These are phyloP conservation scores for Sycophila texana DNA, from an alignment of 2,888 invertebrate species.

Conservation along the genomic window DNA sequence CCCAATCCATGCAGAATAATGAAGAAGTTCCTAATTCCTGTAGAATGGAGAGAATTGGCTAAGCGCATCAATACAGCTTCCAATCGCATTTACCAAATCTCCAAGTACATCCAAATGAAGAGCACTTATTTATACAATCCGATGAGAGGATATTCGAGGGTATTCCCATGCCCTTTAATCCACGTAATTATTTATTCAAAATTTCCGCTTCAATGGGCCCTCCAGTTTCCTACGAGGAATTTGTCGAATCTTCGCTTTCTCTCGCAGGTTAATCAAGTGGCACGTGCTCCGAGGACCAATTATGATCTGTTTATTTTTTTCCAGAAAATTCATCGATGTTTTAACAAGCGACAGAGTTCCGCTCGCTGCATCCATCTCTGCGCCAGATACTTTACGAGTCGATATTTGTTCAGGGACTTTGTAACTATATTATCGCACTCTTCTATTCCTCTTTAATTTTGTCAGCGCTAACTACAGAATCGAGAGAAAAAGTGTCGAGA, in stretches of 20 bases:
- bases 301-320: constrained; percentile 35
- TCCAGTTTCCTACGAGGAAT: too few species aligned
- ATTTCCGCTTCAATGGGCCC: too few species aligned
- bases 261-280: too few species aligned
- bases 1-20: too few species aligned
- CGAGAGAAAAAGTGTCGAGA: background rate
- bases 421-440: constrained; percentile 2
- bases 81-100: constrained; percentile 52
- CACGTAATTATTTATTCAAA: too few species aligned
- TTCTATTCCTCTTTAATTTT: constrained; percentile 11
- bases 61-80: constrained; percentile 45
- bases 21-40: constrained; percentile 23
- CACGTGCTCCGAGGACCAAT: background rate
- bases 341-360: background rate
- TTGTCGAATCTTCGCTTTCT: too few species aligned
- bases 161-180: too few species aligned
- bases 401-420: constrained; percentile 31
- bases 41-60: constrained; percentile 18
- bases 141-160: constrained; percentile 11
- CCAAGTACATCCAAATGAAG: constrained; percentile 45
- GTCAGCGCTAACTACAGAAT: constrained; percentile 21
- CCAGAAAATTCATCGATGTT: constrained; percentile 27
- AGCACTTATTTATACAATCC: constrained; percentile 53
- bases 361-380: background rate
- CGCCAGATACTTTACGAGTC: constrained; percentile 24